Percentiles rank a stretch among this genome's conserved stretches.
phyloP scores from a whole-genome alignment of 2,113 vertebrate genomes.

The Ophthalmolycus amberensis region DNA sequence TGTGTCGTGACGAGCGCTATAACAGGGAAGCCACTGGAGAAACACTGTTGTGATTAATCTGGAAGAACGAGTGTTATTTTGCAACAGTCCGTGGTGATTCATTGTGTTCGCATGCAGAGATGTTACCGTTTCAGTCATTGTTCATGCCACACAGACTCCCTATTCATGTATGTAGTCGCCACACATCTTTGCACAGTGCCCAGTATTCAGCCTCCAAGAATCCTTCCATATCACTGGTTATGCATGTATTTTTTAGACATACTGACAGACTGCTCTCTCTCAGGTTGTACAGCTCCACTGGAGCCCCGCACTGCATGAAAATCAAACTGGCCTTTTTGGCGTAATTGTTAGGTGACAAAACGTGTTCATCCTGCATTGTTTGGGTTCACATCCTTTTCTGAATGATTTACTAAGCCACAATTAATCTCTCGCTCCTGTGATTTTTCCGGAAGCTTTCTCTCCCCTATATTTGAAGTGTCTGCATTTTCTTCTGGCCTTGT shows the following conservation, averaged over 20 bases:
- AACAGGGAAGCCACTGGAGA: conserved; percentile 64
- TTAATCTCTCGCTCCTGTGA: conserved; percentile 15
- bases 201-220: conserved; percentile 54
- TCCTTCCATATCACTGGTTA: conserved; percentile 68
- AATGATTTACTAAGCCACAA: conserved; percentile 17
- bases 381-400: conserved; percentile 14
- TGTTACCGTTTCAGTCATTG: conserved; percentile 69
- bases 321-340: conserved; percentile 34
- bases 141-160: conserved; percentile 63
- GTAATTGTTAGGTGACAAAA: conserved; percentile 4
- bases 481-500: conserved; percentile 55
- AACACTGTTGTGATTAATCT: conserved; percentile 68
- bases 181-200: conserved; percentile 35
- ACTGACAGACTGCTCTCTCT: conserved; percentile 55
- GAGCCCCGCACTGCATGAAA: conserved; percentile 34
- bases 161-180: conserved; percentile 52
- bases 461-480: conserved; percentile 31
- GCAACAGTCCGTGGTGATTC: conserved; percentile 68
- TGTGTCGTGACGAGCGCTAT: conserved; percentile 68
- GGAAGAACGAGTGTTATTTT: conserved; percentile 60
- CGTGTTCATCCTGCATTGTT: conserved; percentile 17
- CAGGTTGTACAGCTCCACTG: conserved; percentile 52
- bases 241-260: conserved; percentile 63
- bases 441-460: not conserved
- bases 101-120: conserved; percentile 55